phyloP scores from a whole-genome alignment of 2,888 invertebrate species.

The Carpatolechia fugitivella region DNA sequence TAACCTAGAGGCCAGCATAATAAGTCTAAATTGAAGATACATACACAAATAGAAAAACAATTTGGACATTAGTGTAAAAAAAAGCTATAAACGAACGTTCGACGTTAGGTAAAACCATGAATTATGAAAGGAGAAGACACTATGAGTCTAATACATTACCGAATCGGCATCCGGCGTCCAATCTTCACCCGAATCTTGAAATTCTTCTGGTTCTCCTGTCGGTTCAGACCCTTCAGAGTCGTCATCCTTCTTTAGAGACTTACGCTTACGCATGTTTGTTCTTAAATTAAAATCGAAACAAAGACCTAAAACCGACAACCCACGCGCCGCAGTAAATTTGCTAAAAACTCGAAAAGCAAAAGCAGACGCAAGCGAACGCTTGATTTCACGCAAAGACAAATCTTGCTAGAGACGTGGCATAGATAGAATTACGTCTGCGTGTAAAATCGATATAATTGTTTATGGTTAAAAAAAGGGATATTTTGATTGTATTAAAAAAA shows the following conservation, averaged over 20 bases:
- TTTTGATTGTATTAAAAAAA: no score
- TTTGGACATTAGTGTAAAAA: no score
- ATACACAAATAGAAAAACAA: neutral
- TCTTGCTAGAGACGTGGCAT: neutral
- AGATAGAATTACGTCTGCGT: no score
- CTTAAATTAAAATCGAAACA: slow-evolving; percentile 22
- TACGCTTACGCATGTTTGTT: slow-evolving; percentile 67
- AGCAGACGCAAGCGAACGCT: slow-evolving; percentile 26
- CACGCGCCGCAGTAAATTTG: slow-evolving; percentile 31
- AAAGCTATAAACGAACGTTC: no score
- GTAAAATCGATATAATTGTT: neutral
- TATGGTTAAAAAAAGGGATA: no score
- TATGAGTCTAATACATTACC: slow-evolving; percentile 39
- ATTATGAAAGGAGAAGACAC: neutral
- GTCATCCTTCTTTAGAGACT: slow-evolving; percentile 65
- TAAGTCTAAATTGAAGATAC: no score
- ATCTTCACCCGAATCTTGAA: slow-evolving; percentile 77
- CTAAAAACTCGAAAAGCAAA: slow-evolving; percentile 24
- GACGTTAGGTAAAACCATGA: neutral
- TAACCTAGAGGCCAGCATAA: neutral
- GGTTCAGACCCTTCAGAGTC: slow-evolving; percentile 72
- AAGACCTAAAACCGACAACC: slow-evolving; percentile 29
- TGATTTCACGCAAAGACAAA: slow-evolving; percentile 1
- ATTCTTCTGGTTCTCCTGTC: slow-evolving; percentile 73
- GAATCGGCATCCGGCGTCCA: slow-evolving; percentile 78